Evolutionary conservation across 2,888 invertebrate genomes (phyloP), one percentile per base, ranked within the genome.

Genomic region (Microchrysa polita): DNA sequence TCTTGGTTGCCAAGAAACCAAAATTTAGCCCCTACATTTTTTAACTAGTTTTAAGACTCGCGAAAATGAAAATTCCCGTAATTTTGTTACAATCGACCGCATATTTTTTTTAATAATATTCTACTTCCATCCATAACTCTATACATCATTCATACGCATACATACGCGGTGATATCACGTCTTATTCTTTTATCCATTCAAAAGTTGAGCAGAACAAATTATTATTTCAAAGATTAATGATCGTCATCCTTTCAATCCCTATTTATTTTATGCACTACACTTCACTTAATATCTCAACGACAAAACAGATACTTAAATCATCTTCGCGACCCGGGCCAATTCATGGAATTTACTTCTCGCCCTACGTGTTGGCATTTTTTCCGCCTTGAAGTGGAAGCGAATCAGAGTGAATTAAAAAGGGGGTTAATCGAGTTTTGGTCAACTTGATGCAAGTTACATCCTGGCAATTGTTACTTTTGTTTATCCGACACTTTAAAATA

Each of bases 251-350:
- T 69, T 69, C n/a, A 40, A 40, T 55, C 53, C 57, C 57, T 18
- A 53, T 69, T 57, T 69, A 69, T 69, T 27, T 57, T 22, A 73
- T 73, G 63, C 75, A 75, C 73, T 75, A 63, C 73, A 75, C 75
- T 75, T 75, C 73, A 75, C 73, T 75, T 75, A 75, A 75, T 75
- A 75, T 69, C 75, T 69, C 75, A 75, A 73, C 73, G 75, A 73
- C 73, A 75, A 34, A 75, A 75, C 75, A 74, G 60, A 48, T 57
- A 61, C 67, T 67, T 67, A 67, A 53, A 22, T 44, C 52, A 12
- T 34, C 27, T 34, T 34, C 27, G 27, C 27, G 7, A 34, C 27
- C n/a, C 27, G 7, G 27, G 27, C 27, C 27, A 34, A 34, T 34
- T 34, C 27, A 34, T 34, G 2, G 27, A 34, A 34, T 34, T n/a